phyloP scores from a whole-genome alignment of 2,797 vertebrate genomes.

The Alosa sapidissima region DNA sequence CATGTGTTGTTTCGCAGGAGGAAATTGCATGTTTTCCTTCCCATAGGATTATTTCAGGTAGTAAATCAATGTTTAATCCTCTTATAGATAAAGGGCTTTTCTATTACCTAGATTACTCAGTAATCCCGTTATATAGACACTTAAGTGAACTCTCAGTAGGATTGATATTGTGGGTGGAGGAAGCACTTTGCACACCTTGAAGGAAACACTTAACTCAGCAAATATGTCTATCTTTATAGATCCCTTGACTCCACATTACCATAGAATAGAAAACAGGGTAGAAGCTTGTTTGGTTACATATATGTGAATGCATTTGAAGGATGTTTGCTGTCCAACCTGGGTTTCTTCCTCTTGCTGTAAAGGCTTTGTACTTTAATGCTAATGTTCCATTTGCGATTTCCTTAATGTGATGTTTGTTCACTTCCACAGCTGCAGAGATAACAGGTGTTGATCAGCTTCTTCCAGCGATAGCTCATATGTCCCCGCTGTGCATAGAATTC shows the following conservation, averaged over 20 bases:
- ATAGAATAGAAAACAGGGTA: not conserved
- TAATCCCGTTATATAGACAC: constrained; percentile 6
- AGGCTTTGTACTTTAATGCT: not conserved
- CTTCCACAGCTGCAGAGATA: not conserved
- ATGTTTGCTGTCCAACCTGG: not conserved
- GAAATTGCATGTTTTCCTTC: constrained; percentile 1
- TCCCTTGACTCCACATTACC: not conserved
- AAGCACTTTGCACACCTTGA: not conserved
- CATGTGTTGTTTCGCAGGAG: not conserved
- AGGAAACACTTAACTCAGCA: not conserved
- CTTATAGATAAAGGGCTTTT: constrained; percentile 13
- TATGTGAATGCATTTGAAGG: not conserved
- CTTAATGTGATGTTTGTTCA: not conserved
- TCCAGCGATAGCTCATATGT: not conserved
- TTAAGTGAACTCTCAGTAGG: not conserved
- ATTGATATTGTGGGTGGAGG: not conserved
- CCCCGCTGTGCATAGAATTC: not conserved
- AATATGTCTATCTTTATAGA: not conserved
- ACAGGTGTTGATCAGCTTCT: not conserved
- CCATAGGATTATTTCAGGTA: constrained; percentile 8
- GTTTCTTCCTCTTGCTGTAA: not conserved
- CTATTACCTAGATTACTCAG: not conserved
- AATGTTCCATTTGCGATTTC: not conserved
- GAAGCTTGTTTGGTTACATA: not conserved
- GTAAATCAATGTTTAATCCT: constrained; percentile 19